Conservation (phyloP, 1,140 invertebrate species). For the Tetramorium simillimum region DNA sequence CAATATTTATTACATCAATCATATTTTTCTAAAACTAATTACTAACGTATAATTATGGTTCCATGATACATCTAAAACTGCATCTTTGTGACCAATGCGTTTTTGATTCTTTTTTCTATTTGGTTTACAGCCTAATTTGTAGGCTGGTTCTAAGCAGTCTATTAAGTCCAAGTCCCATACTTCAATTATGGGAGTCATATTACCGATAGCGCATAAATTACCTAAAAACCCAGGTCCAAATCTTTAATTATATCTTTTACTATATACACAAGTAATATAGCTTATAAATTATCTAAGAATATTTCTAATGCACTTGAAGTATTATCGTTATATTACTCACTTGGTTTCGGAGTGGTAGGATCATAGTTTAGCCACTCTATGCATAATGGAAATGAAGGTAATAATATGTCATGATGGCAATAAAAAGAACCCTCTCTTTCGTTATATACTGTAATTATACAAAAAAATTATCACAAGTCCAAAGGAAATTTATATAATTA, state of each 20-base stretch:
- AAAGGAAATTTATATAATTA: neutral
- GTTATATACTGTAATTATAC: conserved; percentile 92
- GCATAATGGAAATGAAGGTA: conserved; percentile 95
- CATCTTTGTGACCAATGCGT: conserved; percentile 93
- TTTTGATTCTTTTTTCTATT: conserved; percentile 91
- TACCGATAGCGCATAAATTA: conserved; percentile 96
- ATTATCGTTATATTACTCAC: conserved; percentile 79
- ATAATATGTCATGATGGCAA: conserved; percentile 96
- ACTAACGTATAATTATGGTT: conserved; percentile 89
- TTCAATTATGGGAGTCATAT: conserved; percentile 96
- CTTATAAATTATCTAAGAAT: neutral
- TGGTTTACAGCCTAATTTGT: conserved; percentile 92
- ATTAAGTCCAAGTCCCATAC: conserved; percentile 98
- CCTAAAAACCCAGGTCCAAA: conserved; percentile 82
- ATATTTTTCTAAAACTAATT: conserved; percentile 33
- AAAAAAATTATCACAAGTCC: conserved; percentile 24
- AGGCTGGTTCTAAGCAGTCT: conserved; percentile 94
- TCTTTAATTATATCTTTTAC: conserved; percentile 1
- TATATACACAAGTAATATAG: neutral
- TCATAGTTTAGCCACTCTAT: conserved; percentile 97
- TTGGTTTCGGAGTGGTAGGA: conserved; percentile 88
- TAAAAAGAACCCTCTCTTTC: conserved; percentile 95
- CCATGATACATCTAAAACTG: conserved; percentile 97
- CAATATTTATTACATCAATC: conserved; percentile 3
- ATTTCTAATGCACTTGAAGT: neutral